Evolutionary conservation across 1,140 invertebrate genomes (phyloP), one percentile per base, ranked within the genome.

Genomic region (Sesamia nonagrioides): DNA sequence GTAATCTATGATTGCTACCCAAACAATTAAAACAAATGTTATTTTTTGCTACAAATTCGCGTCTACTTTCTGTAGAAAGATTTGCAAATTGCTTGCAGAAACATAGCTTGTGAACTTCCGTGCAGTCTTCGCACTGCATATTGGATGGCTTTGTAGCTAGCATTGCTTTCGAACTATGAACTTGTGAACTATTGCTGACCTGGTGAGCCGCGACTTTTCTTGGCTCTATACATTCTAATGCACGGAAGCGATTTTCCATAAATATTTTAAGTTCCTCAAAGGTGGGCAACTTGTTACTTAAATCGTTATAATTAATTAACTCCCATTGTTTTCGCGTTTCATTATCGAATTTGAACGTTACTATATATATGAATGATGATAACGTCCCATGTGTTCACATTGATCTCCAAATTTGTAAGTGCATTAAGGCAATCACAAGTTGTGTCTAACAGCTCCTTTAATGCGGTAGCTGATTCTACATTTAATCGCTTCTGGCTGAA

Each of bases 281-380:
- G n/a, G 77, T 79, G 1, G 77, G 81, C 17, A 82, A 73, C 5
- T 72, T 48, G 40, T 79, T 72, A 7, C 7, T 58, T 37, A 54
- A 58, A 27, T 60, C 71, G 18, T 27, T 60, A 21, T 2, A 4
- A 40, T 56, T 50, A 7, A 27, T 45, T 0, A 48, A 48, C 40
- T 78, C 78, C 68, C 78, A 79, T 48, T 73, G 60, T 45, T 76
- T 72, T 3, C 78, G 54, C 4, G 78, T 60, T 69, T 83, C 75
- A 21, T 15, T 8, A 61, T 80, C 78, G 35, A 78, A 63, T 35
- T 80, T 83, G 18, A 61, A 60, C 27, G 54, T 68, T 27, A 27
- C 27, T 15, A 63, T n/a, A 60, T 4, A 82, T 82, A 60, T 80
- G 71, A 45, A 83, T 80, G 35, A 83, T 35, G 18, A 83, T 76